Percentiles rank a stretch among this genome's conserved stretches.
These are phyloP conservation scores for Proctacanthus coquilletti DNA, from an alignment of 1,140 invertebrate genomes.

Conservation along the genomic window DNA sequence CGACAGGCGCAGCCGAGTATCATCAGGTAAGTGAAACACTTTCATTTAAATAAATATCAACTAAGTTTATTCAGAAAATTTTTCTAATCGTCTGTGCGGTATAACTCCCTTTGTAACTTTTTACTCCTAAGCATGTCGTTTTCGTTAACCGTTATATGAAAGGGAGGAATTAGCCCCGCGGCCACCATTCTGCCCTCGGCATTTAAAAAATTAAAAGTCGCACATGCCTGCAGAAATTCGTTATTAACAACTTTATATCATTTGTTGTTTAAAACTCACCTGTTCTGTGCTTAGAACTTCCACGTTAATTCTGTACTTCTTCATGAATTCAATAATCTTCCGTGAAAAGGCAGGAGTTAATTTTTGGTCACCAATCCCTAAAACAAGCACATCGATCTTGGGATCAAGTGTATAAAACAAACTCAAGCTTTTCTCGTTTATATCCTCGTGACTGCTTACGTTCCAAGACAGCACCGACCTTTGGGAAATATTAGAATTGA, in stretches of 20 bases:
- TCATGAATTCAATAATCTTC: slow-evolving; percentile 35
- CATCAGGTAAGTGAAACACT: slow-evolving; percentile 31
- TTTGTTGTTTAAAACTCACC: slow-evolving; percentile 3
- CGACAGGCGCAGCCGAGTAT: slow-evolving; percentile 47
- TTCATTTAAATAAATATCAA: neutral
- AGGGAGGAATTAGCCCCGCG: slow-evolving; percentile 61
- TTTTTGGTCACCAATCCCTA: slow-evolving; percentile 51
- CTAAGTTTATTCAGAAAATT: slow-evolving; percentile 12
- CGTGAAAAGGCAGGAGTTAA: slow-evolving; percentile 22
- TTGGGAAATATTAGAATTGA: slow-evolving; percentile 7
- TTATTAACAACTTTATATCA: neutral
- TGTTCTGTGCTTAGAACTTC: slow-evolving; percentile 58
- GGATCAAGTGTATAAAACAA: slow-evolving; percentile 69
- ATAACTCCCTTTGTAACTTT: slow-evolving; percentile 31
- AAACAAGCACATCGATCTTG: slow-evolving; percentile 65
- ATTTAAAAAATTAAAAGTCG: slow-evolving; percentile 73
- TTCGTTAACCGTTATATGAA: slow-evolving; percentile 27
- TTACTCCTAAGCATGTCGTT: slow-evolving; percentile 33
- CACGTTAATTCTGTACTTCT: slow-evolving; percentile 40
- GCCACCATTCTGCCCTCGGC: slow-evolving; percentile 57
- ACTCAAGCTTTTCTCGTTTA: slow-evolving; percentile 57
- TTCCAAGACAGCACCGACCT: slow-evolving; percentile 76
- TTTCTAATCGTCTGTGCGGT: slow-evolving; percentile 25
- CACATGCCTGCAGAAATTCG: slow-evolving; percentile 39
- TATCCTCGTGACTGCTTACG: slow-evolving; percentile 43